Base-by-base conservation (phyloP, 2,888 invertebrate genomes). In the Tiliacea aurago region DNA sequence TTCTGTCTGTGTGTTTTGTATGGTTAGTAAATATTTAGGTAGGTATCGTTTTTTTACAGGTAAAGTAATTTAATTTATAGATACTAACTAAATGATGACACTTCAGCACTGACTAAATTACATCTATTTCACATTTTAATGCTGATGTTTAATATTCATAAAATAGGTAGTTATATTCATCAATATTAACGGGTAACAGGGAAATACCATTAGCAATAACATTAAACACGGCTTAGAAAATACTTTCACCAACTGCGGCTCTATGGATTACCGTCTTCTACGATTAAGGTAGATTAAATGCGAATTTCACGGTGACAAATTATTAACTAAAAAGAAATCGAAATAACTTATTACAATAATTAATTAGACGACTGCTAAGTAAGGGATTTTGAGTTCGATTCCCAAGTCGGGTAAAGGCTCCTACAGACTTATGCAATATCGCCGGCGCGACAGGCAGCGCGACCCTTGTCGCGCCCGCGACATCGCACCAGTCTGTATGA, bases 221-320 rank as follows among this genome's bases (percentile, higher is more conserved):
- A 72, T 82, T 41, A 58, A 78, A 59, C 58, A 66, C 47, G 15
- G 70, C 78, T 58, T 79, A 76, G 41, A 67, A 80, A 75, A 58
- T 62, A 78, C 78, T 78, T 78, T 78, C 78, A 23, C 78, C 75
- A 1, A 45, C 49, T 63, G 61, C 65, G 53, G 28, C 13, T 62
- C 43, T 69, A 72, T 73, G 64, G 78, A 81, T 76, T 59, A 71
- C 33, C 70, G 78, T 80, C 73, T 84, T 82, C 23, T 20, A 41
- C 41, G 43, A 72, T 66, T 73, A 79, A 59, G 43, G 13, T 47
- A 65, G 55, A 75, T 64, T 80, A 56, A 51, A 64, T 65, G 69
- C 45, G 45, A 75, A 80, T 62, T 43, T 53, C 15, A 53, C 53
- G 73, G 11, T 56, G 58, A 79, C 63, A 58, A 53, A 78, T 74